These are phyloP conservation scores for Notiomystis cincta DNA, from an alignment of 2,113 vertebrate species.

Conservation along the genomic window DNA sequence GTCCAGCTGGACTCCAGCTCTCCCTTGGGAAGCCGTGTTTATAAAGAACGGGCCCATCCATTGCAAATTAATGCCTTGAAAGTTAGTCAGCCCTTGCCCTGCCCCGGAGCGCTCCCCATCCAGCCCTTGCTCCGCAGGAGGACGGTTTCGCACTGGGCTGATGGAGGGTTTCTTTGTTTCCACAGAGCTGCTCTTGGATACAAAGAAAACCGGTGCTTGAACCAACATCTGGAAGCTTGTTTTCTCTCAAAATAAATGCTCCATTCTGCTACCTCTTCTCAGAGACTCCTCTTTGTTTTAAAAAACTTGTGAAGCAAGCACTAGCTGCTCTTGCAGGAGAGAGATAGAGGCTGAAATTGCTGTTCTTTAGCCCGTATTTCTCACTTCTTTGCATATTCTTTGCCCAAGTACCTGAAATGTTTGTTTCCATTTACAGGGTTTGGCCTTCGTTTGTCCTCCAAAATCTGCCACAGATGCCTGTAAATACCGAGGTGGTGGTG, in stretches of 20 bases:
- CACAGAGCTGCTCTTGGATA: neutral
- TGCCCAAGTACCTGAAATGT: neutral
- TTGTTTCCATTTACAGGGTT: neutral
- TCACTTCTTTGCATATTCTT: neutral
- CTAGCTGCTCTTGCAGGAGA: neutral
- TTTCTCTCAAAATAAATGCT: conserved; percentile 23
- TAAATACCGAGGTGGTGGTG: neutral
- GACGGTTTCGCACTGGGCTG: neutral
- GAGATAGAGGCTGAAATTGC: neutral
- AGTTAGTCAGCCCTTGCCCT: neutral
- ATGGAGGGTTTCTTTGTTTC: neutral
- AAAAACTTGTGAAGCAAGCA: neutral
- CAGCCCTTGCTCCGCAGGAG: neutral
- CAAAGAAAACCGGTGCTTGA: neutral
- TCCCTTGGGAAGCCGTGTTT: neutral
- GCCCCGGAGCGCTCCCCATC: neutral
- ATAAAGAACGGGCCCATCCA: neutral
- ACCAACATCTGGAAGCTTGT: neutral
- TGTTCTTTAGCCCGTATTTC: neutral
- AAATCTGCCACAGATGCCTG: neutral
- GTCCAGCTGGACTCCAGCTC: conserved; percentile 28
- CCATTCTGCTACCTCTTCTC: neutral
- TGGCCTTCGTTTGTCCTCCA: neutral
- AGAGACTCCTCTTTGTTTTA: neutral
- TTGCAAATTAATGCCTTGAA: neutral